Evolutionary conservation across 2,113 vertebrate genomes (phyloP).

Genomic region (Origma solitaria): DNA sequence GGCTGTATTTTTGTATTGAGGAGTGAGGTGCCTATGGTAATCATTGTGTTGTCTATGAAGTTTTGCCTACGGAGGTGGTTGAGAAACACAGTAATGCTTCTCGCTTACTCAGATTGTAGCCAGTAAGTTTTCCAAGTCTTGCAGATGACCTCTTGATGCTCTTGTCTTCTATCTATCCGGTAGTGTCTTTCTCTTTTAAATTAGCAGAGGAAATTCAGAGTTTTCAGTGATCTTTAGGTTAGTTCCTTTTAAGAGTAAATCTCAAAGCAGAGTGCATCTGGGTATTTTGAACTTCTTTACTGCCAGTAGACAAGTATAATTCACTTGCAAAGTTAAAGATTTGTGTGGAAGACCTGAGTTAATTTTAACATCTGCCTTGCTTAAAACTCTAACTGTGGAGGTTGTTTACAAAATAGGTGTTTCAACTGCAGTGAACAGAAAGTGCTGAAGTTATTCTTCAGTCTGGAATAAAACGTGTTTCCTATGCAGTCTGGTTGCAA

Average conservation of each 20-base stretch:
- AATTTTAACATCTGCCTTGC: neutral
- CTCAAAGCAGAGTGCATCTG: neutral
- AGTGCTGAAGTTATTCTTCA: neutral
- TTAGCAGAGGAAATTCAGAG: neutral
- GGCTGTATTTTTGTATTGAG: neutral
- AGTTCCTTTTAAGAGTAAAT: neutral
- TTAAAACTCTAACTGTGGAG: neutral
- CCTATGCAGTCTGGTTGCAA: neutral
- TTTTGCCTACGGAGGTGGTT: neutral
- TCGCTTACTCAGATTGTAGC: neutral
- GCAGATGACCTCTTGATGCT: neutral
- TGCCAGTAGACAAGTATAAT: neutral
- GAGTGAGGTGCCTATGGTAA: neutral
- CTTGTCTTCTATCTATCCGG: neutral
- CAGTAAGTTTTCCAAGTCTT: neutral
- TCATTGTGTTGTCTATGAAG: neutral
- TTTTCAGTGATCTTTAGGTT: neutral
- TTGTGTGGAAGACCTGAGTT: neutral
- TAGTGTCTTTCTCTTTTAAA: neutral
- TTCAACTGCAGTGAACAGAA: neutral
- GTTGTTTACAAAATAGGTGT: neutral
- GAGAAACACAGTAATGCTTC: neutral
- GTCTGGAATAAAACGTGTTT: neutral
- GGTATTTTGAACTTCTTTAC: neutral
- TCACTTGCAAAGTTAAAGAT: neutral